Conservation (phyloP, 2,797 vertebrate species). For the Acipenser oxyrinchus region DNA sequence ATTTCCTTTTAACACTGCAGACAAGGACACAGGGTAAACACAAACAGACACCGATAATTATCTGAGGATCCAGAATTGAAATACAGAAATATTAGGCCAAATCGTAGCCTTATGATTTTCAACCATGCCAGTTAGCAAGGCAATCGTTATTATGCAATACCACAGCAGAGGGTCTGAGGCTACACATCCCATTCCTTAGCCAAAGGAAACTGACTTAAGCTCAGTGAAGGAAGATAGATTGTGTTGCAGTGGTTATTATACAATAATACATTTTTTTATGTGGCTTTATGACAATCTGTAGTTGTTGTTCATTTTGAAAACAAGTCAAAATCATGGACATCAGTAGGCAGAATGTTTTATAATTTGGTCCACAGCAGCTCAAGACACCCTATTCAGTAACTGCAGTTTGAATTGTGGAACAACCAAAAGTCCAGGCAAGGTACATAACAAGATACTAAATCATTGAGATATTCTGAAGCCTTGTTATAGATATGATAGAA, state of each 20-base stretch:
- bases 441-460: too few relatives aligned
- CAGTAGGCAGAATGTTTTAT: too few relatives aligned
- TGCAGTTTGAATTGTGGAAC: too few relatives aligned
- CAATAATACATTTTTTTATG: neutral
- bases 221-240: conserved; percentile 20
- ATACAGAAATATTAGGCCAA: conserved; percentile 49
- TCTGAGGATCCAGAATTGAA: conserved; percentile 55
- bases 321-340: too few relatives aligned
- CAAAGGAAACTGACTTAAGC: conserved; percentile 34
- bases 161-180: conserved; percentile 60
- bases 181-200: conserved; percentile 35
- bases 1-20: conserved; percentile 56
- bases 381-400: too few relatives aligned
- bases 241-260: conserved; percentile 25
- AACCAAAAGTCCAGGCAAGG: too few relatives aligned
- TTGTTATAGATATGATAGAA: too few relatives aligned
- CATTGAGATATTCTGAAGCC: too few relatives aligned
- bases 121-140: conserved; percentile 47
- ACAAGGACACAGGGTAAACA: conserved; percentile 53
- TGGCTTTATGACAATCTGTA: too few relatives aligned
- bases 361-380: too few relatives aligned
- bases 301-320: too few relatives aligned
- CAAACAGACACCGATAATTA: conserved; percentile 59
- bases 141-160: conserved; percentile 54
- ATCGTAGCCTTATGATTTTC: conserved; percentile 64